These are phyloP conservation scores for Actenoides lindsayi DNA, from an alignment of 2,113 vertebrate species.

Conservation along the genomic window DNA sequence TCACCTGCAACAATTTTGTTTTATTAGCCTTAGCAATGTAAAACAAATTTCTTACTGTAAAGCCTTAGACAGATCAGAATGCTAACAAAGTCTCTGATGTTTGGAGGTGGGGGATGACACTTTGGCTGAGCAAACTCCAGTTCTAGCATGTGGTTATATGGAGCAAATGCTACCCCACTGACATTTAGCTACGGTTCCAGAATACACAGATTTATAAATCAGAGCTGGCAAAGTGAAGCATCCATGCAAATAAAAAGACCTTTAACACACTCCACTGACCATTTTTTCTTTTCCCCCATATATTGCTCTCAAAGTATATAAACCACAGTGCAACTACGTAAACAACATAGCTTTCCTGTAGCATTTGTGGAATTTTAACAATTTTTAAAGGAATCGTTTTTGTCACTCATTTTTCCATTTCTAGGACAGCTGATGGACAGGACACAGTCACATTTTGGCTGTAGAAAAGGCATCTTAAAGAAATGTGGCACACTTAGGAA, in stretches of 20 bases:
- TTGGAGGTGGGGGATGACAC: not conserved
- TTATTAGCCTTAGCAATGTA: not conserved
- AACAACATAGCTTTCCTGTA: not conserved
- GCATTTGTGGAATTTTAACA: not conserved
- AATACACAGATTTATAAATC: slow-evolving; percentile 5
- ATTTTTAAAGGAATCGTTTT: slow-evolving; percentile 10
- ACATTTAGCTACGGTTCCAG: not conserved
- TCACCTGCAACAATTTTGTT: not conserved
- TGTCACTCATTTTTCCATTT: slow-evolving; percentile 3
- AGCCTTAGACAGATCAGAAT: not conserved
- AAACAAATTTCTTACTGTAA: not conserved
- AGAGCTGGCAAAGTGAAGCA: not conserved
- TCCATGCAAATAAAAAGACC: slow-evolving; percentile 9
- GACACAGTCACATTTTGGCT: not conserved
- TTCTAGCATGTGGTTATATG: not conserved
- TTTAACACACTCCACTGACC: not conserved
- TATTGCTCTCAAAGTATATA: not conserved
- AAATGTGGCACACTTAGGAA: not conserved
- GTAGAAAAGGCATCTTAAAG: not conserved
- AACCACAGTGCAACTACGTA: not conserved
- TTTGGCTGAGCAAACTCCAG: not conserved
- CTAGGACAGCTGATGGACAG: slow-evolving; percentile 19
- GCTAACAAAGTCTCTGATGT: not conserved
- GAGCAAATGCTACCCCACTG: not conserved
- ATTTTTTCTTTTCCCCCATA: not conserved